phyloP scores from a whole-genome alignment of 1,140 invertebrate species.

The Druon quercuslanigerum region DNA sequence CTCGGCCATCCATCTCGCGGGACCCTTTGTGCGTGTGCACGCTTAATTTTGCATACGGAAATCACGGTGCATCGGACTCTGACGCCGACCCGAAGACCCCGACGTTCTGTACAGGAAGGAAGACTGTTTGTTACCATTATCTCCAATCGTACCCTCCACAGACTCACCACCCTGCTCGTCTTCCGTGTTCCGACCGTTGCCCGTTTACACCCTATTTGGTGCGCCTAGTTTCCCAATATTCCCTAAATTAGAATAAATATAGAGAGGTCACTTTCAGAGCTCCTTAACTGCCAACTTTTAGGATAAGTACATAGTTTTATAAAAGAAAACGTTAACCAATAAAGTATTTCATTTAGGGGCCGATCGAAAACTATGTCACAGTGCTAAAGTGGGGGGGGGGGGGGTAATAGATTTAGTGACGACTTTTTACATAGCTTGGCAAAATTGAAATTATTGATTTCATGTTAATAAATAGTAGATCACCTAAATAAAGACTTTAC shows the following conservation, averaged over 20 bases:
- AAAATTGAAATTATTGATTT: no score
- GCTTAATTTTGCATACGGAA: slow-evolving; percentile 71
- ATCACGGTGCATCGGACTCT: slow-evolving; percentile 64
- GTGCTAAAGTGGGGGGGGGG: no score
- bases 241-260: slow-evolving; percentile 37
- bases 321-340: no score
- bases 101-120: slow-evolving; percentile 64
- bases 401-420: no score
- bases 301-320: no score
- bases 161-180: slow-evolving; percentile 44
- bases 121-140: slow-evolving; percentile 66
- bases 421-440: no score
- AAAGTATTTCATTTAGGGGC: no score
- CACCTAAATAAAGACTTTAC: no score
- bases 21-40: slow-evolving; percentile 61
- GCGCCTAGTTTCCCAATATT: slow-evolving; percentile 38
- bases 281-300: no score
- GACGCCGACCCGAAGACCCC: slow-evolving; percentile 40
- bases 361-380: no score
- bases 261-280: slow-evolving; percentile 23
- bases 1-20: slow-evolving; percentile 66
- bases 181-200: slow-evolving; percentile 29
- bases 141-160: slow-evolving; percentile 51
- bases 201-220: slow-evolving; percentile 46
- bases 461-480: no score